Percentiles rank a stretch among this genome's conserved stretches.
These are phyloP conservation scores for Lycophotia porphyrea DNA, from an alignment of 2,888 invertebrate species.

Conservation along the genomic window DNA sequence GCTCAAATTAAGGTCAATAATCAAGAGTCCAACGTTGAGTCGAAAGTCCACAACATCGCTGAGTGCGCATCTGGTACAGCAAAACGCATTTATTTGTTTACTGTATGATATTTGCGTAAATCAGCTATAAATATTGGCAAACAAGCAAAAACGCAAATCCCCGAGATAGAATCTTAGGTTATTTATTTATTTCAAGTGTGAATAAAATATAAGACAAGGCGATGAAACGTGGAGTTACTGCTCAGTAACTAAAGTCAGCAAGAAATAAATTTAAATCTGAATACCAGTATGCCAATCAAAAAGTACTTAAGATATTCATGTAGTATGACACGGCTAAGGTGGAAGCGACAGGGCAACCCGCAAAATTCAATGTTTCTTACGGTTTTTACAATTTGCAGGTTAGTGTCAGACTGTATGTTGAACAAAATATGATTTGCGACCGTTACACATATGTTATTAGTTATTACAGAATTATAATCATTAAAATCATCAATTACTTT, in stretches of 20 bases:
- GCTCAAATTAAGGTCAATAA: conserved; percentile 82
- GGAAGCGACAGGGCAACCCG: too few relatives aligned
- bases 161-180: conserved; percentile 39
- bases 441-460: too few relatives aligned
- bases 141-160: conserved; percentile 46
- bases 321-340: conserved; percentile 51
- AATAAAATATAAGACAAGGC: conserved; percentile 49
- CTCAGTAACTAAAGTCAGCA: conserved; percentile 8
- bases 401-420: too few relatives aligned
- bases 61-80: conserved; percentile 47
- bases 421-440: too few relatives aligned
- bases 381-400: too few relatives aligned
- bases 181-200: conserved; percentile 52
- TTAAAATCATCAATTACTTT: too few relatives aligned
- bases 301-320: conserved; percentile 52
- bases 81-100: conserved; percentile 56
- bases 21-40: conserved; percentile 62
- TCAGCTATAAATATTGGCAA: conserved; percentile 63
- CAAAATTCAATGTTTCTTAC: too few relatives aligned
- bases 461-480: too few relatives aligned
- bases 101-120: conserved; percentile 55
- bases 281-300: conserved; percentile 53
- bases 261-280: conserved; percentile 43
- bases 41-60: conserved; percentile 61
- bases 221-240: conserved; percentile 33